These are phyloP conservation scores for Erannis defoliaria DNA, from an alignment of 2,888 invertebrate genomes.

Conservation along the genomic window DNA sequence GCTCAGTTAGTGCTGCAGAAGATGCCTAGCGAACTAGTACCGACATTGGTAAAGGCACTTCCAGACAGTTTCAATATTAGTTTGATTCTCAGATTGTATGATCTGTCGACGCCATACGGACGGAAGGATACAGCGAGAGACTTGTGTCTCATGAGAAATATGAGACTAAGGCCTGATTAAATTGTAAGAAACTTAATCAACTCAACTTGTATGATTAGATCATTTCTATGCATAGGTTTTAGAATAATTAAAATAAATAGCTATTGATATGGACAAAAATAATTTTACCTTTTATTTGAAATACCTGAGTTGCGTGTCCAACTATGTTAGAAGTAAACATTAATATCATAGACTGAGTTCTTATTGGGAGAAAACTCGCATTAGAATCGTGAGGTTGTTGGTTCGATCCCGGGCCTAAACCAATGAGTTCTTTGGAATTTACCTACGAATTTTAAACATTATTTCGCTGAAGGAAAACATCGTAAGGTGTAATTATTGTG, in stretches of 20 bases:
- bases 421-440: no score
- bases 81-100: constrained; percentile 92
- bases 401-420: no score
- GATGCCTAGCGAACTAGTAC: constrained; percentile 91
- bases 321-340: no score
- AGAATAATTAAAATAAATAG: constrained; percentile 31
- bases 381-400: no score
- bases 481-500: no score
- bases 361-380: no score
- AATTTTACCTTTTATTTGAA: no score
- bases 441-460: no score
- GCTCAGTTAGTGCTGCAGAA: constrained; percentile 90
- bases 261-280: not conserved
- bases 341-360: no score
- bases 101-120: constrained; percentile 91
- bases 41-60: constrained; percentile 92
- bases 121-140: constrained; percentile 95
- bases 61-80: constrained; percentile 92
- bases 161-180: constrained; percentile 87
- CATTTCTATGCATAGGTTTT: constrained; percentile 12
- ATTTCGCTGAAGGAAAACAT: no score
- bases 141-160: constrained; percentile 94
- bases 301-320: no score
- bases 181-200: constrained; percentile 1
- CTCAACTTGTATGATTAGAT: not conserved